Evolutionary conservation across 2,797 vertebrate species (phyloP).

Genomic region (Neosilurus hyrtlii): DNA sequence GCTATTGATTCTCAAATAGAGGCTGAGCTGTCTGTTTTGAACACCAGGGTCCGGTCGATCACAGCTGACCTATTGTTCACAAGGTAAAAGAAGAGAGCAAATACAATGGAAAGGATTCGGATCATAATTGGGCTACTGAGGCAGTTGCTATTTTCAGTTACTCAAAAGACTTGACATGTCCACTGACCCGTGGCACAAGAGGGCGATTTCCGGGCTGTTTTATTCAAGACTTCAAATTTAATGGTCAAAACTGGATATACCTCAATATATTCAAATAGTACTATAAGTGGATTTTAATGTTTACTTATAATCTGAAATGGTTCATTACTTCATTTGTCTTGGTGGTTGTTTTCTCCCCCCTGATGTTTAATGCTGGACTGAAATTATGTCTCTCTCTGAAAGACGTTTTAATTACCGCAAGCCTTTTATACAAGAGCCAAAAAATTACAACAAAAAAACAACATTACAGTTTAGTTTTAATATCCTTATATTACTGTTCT

Average conservation of each 20-base stretch:
- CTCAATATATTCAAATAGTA: constrained; percentile 34
- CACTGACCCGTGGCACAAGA: constrained; percentile 43
- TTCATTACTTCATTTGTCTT: background rate
- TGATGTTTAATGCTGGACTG: constrained; percentile 18
- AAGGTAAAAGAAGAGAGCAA: constrained; percentile 56
- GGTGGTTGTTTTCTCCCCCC: background rate
- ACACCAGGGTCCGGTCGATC: constrained; percentile 65
- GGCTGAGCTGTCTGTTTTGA: constrained; percentile 64
- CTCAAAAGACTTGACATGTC: constrained; percentile 49
- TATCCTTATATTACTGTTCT: constrained; percentile 31
- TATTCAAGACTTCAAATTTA: constrained; percentile 31
- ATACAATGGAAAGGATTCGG: constrained; percentile 52
- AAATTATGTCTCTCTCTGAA: constrained; percentile 14
- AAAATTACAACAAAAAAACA: background rate
- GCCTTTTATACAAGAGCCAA: constrained; percentile 6
- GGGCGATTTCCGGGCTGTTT: constrained; percentile 38
- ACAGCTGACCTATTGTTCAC: constrained; percentile 70
- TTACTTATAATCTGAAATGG: constrained; percentile 28
- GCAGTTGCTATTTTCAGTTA: constrained; percentile 58
- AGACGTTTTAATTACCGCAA: constrained; percentile 26
- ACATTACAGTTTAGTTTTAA: constrained; percentile 6
- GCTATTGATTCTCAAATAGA: constrained; percentile 73
- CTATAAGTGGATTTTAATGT: constrained; percentile 29
- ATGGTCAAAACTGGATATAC: constrained; percentile 35
- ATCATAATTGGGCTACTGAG: constrained; percentile 52